Evolutionary conservation across 1,140 invertebrate genomes (phyloP), one percentile per base, ranked within the genome.

Genomic region (Drosophila pruinosa): DNA sequence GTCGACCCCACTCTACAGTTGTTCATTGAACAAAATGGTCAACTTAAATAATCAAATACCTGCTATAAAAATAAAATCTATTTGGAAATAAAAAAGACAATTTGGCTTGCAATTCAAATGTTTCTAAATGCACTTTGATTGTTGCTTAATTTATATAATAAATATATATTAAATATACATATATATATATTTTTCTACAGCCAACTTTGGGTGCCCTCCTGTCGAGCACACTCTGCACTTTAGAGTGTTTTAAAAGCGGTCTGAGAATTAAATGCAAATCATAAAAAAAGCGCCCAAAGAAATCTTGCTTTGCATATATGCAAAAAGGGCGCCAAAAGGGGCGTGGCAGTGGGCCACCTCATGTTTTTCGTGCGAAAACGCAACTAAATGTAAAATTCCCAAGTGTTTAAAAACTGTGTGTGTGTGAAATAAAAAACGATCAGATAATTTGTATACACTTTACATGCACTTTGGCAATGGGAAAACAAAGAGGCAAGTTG

Each of bases 321-420:
- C 31, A 17, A n/a, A 48, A 12, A 15, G 8, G 21, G 8, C 8
- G 36, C 4, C n/a, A n/a, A n/a, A n/a, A 22, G 19, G 21, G 36
- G 53, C 36, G 36, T 56, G 34, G 34, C 52, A 15, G 21, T 15
- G 7, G 21, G 3, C 3, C 14, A 43, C 34, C 45, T 61, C 58
- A 67, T 41, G n/a, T 45, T 45, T 45, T 24, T 45, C 41, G 41
- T 45, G 58, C 56, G 36, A 52, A 63, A 63, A 52, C 4, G 1
- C 7, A 12, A n/a, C 14, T n/a, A 31, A 26, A 43, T 48, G 12
- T 15, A 48, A 28, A 24, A 14, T 12, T n/a, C 7, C 2, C n/a
- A 45, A 45, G 21, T 22, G 41, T 3, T 39, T 15, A 15, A 39
- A n/a, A 43, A 43, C 41, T 21, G 41, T 45, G n/a, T n/a, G n/a